Conservation (phyloP, 2,888 invertebrate species). For the Zelleria hepariella region DNA sequence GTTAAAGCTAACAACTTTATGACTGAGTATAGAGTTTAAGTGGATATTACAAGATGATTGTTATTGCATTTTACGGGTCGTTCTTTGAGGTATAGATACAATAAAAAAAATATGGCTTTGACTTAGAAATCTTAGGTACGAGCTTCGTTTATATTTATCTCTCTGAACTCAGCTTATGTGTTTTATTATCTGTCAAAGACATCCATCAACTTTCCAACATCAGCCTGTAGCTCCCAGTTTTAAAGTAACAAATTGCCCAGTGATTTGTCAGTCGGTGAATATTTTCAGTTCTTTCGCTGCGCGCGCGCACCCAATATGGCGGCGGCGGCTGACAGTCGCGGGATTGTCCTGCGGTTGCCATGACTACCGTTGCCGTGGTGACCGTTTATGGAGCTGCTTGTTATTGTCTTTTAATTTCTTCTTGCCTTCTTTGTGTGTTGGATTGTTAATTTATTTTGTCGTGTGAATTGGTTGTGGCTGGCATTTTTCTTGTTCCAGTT, state of each 20-base stretch:
- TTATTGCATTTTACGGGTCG: too few relatives aligned
- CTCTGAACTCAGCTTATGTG: too few relatives aligned
- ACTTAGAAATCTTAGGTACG: too few relatives aligned
- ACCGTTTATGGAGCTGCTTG: slow-evolving; percentile 2
- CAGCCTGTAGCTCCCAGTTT: slow-evolving; percentile 18
- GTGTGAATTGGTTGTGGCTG: background rate
- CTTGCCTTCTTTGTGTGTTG: background rate
- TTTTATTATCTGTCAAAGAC: background rate
- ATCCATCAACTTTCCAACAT: slow-evolving; percentile 11
- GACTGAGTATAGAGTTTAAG: too few relatives aligned
- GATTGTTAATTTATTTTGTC: background rate
- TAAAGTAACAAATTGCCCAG: slow-evolving; percentile 55
- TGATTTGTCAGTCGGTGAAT: slow-evolving; percentile 62
- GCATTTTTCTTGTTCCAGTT: background rate
- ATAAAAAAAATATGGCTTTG: too few relatives aligned
- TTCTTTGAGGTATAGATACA: too few relatives aligned
- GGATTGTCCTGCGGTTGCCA: slow-evolving; percentile 12
- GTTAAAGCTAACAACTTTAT: too few relatives aligned
- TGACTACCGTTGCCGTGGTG: background rate
- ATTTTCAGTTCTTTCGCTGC: slow-evolving; percentile 42
- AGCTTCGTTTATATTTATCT: too few relatives aligned
- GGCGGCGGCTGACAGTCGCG: slow-evolving; percentile 31
- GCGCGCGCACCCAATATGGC: slow-evolving; percentile 53
- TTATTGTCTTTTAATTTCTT: slow-evolving; percentile 6
- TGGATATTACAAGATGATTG: too few relatives aligned